Evolutionary conservation across 2,113 vertebrate genomes (phyloP).

Genomic region (Cebidichthys violaceus): DNA sequence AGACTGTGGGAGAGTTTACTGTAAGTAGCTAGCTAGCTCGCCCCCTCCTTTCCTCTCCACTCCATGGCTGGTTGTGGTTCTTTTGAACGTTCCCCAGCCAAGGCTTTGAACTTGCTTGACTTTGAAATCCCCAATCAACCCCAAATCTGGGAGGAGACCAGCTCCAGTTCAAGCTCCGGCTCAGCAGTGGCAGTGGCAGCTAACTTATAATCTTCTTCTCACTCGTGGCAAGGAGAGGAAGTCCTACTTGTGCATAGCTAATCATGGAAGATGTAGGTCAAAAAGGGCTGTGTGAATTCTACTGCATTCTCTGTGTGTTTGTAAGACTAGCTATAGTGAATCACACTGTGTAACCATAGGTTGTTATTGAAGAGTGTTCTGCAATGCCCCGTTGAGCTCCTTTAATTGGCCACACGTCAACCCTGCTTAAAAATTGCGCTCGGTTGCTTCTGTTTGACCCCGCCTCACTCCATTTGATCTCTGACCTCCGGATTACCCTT

Average conservation of each 20-base stretch:
- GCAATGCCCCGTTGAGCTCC: background rate
- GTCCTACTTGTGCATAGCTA: constrained; percentile 43
- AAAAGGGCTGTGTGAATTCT: background rate
- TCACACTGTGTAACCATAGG: background rate
- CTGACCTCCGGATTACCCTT: constrained; percentile 48
- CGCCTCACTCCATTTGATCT: constrained; percentile 36
- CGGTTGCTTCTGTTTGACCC: constrained; percentile 27
- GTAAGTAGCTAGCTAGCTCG: constrained; percentile 51
- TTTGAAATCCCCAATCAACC: constrained; percentile 81
- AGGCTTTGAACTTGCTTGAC: constrained; percentile 82
- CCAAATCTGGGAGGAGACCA: constrained; percentile 68
- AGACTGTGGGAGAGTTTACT: constrained; percentile 57
- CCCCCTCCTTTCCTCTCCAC: constrained; percentile 45
- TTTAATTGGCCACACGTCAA: constrained; percentile 3
- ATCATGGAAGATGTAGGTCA: constrained; percentile 52
- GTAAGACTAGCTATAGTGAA: background rate
- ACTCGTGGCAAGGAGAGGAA: constrained; percentile 38
- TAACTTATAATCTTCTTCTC: constrained; percentile 66
- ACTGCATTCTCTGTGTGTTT: constrained; percentile 2
- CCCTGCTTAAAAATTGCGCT: background rate
- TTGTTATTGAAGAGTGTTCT: background rate
- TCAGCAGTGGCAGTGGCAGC: constrained; percentile 55
- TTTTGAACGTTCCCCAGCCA: constrained; percentile 75
- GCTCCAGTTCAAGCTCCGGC: constrained; percentile 57
- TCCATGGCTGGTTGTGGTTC: constrained; percentile 66